Evolutionary conservation across 2,797 vertebrate species (phyloP), one percentile per base, ranked within the genome.

Genomic region (Champsocephalus esox): DNA sequence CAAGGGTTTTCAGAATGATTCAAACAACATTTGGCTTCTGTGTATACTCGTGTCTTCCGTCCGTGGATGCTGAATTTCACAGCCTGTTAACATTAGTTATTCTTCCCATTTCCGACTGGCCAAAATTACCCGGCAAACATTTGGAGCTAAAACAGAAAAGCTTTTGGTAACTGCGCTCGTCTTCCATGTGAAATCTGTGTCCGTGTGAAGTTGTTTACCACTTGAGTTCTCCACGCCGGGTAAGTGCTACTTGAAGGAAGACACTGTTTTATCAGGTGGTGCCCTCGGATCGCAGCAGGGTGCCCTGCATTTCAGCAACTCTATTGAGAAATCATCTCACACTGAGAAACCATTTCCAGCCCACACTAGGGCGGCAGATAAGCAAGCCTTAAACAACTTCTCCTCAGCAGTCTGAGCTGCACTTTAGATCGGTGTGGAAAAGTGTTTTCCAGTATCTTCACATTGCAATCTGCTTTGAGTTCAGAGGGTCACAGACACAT

Each of bases 311-410:
- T 90, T 89, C 77, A 76, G 80, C 82, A 84, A 74, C 82, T 74
- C 82, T 62, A 79, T 52, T 80, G 87, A 85, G 74, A 79, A 75
- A 83, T 70, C 61, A 67, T 71, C 80, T 89, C 79, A 74, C 80
- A 66, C 79, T 71, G 81, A 87, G 80, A 75, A 82, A 67, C 82
- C 82, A 79, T 88, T 89, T 90, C 67, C 83, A 88, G 86, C 56
- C 76, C 70, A 63, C 78, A 68, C 73, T 51, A 66, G 74, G 66
- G 52, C 66, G 66, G 41, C 28, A 70, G 77, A 86, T 43, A 75
- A 84, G 63, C 75, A 60, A 70, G 70, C 66, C 55, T 88, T 83
- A 85, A 86, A 79, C 74, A 75, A 72, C 77, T 48, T 11, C 67
- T 70, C 43, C 17, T 80, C 66, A 79, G 62, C 62, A 63, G 79